Evolutionary conservation across 37 sponge, comb jelly and placozoan genomes (phyloP).

Genomic region (Cliona cf. orientalis): DNA sequence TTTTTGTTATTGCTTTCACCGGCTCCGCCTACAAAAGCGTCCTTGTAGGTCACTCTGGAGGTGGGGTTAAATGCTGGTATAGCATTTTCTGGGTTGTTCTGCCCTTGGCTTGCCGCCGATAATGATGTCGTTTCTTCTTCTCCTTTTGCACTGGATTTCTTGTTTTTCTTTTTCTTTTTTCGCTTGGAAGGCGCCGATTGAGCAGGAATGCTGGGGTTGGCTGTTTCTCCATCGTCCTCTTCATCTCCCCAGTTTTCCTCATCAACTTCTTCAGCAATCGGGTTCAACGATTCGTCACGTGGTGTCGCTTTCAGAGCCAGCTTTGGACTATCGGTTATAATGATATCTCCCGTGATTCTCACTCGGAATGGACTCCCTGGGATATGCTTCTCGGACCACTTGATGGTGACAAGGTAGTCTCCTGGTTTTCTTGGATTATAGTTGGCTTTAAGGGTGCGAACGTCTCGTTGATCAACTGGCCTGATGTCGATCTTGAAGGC

Average conservation of each 20-base stretch:
- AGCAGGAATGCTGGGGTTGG: not conserved
- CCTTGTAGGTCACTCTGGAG: conserved; percentile 9
- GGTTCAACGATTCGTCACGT: not conserved
- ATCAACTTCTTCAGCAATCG: conserved; percentile 10
- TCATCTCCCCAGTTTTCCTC: conserved; percentile 21
- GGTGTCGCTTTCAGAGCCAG: not conserved
- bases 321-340: not conserved
- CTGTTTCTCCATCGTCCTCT: not conserved
- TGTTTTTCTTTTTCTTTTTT: not conserved
- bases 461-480: conserved; percentile 53
- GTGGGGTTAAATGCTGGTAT: not conserved
- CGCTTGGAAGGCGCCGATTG: not conserved
- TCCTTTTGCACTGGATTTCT: not conserved
- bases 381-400: conserved; percentile 79
- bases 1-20: no score
- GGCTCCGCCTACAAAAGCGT: conserved; percentile 5
- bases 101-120: not conserved
- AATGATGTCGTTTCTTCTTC: not conserved
- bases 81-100: not conserved
- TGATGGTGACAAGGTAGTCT: conserved; percentile 85
- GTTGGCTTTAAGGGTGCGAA: conserved; percentile 68
- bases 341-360: conserved; percentile 21
- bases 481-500: conserved; percentile 86
- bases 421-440: conserved; percentile 81
- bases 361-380: conserved; percentile 72